Base-by-base conservation (phyloP, 1,140 invertebrate species). In the Trichogramma pretiosum region DNA sequence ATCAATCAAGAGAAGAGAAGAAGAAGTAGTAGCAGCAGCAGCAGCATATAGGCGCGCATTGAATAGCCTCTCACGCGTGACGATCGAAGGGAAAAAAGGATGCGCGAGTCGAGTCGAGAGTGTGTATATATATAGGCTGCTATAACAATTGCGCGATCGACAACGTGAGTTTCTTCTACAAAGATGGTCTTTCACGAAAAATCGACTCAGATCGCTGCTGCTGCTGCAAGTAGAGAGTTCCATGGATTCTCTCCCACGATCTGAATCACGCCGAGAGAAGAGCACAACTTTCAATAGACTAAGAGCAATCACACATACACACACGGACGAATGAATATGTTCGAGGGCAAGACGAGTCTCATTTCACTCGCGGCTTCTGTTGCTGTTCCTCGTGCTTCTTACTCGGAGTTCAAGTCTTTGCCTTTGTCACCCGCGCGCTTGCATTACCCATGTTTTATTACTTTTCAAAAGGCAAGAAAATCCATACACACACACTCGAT, bases 201-300 rank as follows among this genome's bases (percentile, higher is more conserved):
- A 37, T 38, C 19, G n/a, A n/a, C n/a, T n/a, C n/a, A n/a, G n/a
- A n/a, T n/a, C n/a, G n/a, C n/a, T n/a, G n/a, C n/a, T n/a, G n/a
- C n/a, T n/a, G n/a, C n/a, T n/a, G n/a, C n/a, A n/a, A 44, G 30
- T 14, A 14, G 17, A 45, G 28, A 34, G 36, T 43, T 23, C 22
- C 24, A 17, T 21, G 18, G 42, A 47, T 47, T 42, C 35, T 60
- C 64, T 67, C 64, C 59, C 63, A 65, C 63, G 61, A 62, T 56
- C 56, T 23, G 39, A 50, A 57, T 58, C 57, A 53, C 48, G 52
- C n/a, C 53, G 57, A 63, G 56, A 62, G 54, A n/a, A n/a, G n/a
- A n/a, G n/a, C n/a, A n/a, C n/a, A n/a, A n/a, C n/a, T 21, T 55
- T 65, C 59, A 62, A 67, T 66, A 56, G 64, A 61, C n/a, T n/a